Percentiles rank a stretch among this genome's conserved stretches.
Conservation (phyloP, 64 coral and sea anemone genomes). For the Stichodactyla mertensii region DNA sequence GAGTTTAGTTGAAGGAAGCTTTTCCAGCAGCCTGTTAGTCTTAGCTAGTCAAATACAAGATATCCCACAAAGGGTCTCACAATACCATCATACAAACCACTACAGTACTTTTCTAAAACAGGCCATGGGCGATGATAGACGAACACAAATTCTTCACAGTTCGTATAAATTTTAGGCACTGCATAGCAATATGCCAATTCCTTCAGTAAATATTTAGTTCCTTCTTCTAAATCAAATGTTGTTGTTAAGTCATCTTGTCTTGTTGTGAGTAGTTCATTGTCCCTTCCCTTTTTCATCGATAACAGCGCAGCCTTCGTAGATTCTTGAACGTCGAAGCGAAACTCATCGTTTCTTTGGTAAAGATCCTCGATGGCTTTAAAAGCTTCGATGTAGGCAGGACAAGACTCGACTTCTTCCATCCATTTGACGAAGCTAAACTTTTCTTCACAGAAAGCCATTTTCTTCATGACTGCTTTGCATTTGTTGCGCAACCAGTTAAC, state of each 20-base stretch:
- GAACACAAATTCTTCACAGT: conserved; percentile 64
- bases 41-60: conserved; percentile 2
- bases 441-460: conserved; percentile 2
- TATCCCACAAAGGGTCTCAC: conserved; percentile 48
- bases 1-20: too few species aligned
- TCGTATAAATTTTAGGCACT: conserved; percentile 50
- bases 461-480: conserved; percentile 40
- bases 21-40: too few species aligned
- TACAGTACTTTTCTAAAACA: conserved; percentile 60
- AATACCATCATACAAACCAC: conserved; percentile 47
- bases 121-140: conserved; percentile 77
- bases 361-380: conserved; percentile 42
- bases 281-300: conserved; percentile 45
- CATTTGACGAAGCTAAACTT: conserved; percentile 57
- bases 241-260: neutral
- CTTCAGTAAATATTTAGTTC: conserved; percentile 63
- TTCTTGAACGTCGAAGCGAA: conserved; percentile 38
- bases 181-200: conserved; percentile 59
- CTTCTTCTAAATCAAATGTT: conserved; percentile 73
- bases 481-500: conserved; percentile 68
- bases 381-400: conserved; percentile 36
- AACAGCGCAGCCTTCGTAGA: conserved; percentile 49
- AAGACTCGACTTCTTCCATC: conserved; percentile 59
- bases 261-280: too few species aligned
- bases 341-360: conserved; percentile 56